Base-by-base conservation (phyloP, 2,797 vertebrate species). In the Siniperca obscura region DNA sequence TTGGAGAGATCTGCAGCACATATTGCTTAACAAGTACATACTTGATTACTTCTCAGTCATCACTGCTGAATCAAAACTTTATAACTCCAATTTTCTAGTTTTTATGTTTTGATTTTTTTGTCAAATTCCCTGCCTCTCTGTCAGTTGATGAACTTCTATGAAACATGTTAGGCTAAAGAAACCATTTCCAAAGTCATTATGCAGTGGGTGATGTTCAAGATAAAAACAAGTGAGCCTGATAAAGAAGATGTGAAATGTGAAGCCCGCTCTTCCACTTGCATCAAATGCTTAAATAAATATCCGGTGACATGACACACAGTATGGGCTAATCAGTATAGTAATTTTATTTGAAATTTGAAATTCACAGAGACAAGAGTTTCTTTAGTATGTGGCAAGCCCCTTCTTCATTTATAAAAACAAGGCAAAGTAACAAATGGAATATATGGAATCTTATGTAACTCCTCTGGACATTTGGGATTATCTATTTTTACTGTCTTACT, bases 61-160 rank as follows among this genome's bases (percentile, higher is more conserved):
- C 7, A 6, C n/a, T 60, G 16, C 27, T 48, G 10, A 76, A 76
- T 48, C 10, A 14, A 27, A 73, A 55, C 14, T 27, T 42, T 21
- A 13, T 12, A 46, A 55, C 22, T 55, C 30, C 7, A 16, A 16
- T 57, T 16, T 44, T 21, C n/a, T 44, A 65, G 3, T 34, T 44
- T 52, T 53, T 16, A 68, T 61, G n/a, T 27, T 52, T 59, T 7
- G 17, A 56, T 48, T 69, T 52, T 57, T 75, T 50, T 40, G 38
- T 64, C 40, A 70, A 16, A 70, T 25, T 21, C n/a, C 13, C 5
- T 27, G 48, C 61, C 62, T 62, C 19, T 60, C 57, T 10, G 50
- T 16, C 34, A 44, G 12, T 22, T 74, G 5, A 34, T 7, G 40
- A 21, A 46, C 14, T 7, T 52, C 14, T 46, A 27, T n/a, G 17